A percentile compares a stretch with the other conserved stretches of the same genome.
phyloP scores from a whole-genome alignment of 2,113 vertebrate genomes.

The Terrapene triunguis region DNA sequence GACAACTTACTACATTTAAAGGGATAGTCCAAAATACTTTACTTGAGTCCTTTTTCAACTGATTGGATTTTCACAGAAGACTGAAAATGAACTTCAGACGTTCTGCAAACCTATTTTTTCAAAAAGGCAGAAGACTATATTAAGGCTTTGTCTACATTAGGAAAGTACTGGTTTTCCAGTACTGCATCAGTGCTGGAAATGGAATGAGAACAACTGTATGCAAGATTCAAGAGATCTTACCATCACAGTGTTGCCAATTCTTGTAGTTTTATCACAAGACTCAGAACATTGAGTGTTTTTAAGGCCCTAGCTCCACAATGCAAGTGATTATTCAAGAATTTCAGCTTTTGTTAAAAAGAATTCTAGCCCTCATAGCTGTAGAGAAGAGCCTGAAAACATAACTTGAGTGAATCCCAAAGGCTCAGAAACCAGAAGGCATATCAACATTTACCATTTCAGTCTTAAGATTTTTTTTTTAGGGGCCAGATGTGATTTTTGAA shows the following conservation, averaged over 20 bases:
- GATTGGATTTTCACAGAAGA: constrained; percentile 29
- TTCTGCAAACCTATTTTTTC: neutral
- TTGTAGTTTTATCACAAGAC: fast-evolving
- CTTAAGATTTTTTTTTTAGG: neutral
- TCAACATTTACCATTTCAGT: neutral
- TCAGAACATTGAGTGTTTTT: neutral
- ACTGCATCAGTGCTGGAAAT: constrained; percentile 1
- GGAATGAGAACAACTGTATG: constrained; percentile 30
- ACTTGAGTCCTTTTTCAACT: neutral
- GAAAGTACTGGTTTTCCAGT: neutral
- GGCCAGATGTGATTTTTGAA: neutral
- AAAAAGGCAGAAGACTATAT: neutral
- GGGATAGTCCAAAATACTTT: neutral
- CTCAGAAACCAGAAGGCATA: neutral
- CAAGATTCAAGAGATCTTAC: neutral
- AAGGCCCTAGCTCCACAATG: neutral
- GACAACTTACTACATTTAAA: neutral
- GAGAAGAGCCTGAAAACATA: neutral
- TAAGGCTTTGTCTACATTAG: neutral
- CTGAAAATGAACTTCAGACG: neutral
- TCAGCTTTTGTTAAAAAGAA: neutral
- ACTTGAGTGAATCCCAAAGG: neutral
- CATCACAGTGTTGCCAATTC: fast-evolving
- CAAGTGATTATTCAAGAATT: neutral
- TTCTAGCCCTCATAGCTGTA: neutral